These are phyloP conservation scores for Pandemis corylana DNA, from an alignment of 2,888 invertebrate genomes.

Conservation along the genomic window DNA sequence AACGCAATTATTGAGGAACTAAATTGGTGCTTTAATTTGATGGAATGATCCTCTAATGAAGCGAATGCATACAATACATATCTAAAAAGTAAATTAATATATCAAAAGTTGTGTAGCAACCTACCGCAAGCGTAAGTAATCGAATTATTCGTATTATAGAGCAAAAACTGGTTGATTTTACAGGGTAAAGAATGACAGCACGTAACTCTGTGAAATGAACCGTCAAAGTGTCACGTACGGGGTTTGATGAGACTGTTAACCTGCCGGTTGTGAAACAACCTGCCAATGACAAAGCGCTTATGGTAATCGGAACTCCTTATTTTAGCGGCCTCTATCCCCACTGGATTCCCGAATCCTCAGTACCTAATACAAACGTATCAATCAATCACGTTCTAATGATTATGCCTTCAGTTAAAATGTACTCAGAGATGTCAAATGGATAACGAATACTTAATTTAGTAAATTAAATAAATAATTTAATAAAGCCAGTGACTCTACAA, in stretches of 20 bases:
- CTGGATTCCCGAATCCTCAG: constrained; percentile 38
- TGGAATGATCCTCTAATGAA: constrained; percentile 43
- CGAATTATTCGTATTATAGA: constrained; percentile 61
- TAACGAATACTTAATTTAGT: too few relatives aligned
- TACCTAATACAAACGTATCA: constrained; percentile 44
- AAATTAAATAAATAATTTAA: too few relatives aligned
- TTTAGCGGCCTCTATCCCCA: constrained; percentile 11
- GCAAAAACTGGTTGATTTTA: constrained; percentile 50
- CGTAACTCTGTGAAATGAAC: constrained; percentile 71
- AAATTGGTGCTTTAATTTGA: constrained; percentile 58
- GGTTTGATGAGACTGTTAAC: constrained; percentile 54
- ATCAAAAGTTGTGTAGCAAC: constrained; percentile 47
- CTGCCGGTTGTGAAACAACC: constrained; percentile 44
- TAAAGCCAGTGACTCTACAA: too few relatives aligned
- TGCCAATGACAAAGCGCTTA: constrained; percentile 45
- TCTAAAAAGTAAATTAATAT: constrained; percentile 37
- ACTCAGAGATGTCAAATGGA: too few relatives aligned
- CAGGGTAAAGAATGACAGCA: constrained; percentile 59
- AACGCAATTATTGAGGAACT: constrained; percentile 65
- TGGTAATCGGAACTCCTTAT: constrained; percentile 38
- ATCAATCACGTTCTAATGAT: too few relatives aligned
- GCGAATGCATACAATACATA: constrained; percentile 16
- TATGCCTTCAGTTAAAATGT: too few relatives aligned
- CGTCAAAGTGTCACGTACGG: constrained; percentile 74
- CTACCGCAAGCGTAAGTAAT: constrained; percentile 74